Conservation (phyloP, 1,140 invertebrate species). For the Lepidurus packardi region DNA sequence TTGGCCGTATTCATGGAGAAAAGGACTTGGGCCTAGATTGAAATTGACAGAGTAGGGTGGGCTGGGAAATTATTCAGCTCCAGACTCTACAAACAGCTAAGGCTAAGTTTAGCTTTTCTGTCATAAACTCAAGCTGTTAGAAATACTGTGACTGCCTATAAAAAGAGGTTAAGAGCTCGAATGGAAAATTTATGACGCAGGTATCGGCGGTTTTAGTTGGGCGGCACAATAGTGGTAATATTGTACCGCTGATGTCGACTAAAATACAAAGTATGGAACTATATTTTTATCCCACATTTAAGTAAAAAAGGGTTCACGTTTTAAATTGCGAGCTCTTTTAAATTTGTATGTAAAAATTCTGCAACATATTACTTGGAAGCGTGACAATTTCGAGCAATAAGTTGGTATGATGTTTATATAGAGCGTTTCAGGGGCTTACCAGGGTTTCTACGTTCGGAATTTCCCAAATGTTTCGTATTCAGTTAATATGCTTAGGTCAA, state of each 20-base stretch:
- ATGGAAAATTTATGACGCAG: neutral
- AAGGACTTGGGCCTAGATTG: constrained; percentile 13
- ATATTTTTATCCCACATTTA: neutral
- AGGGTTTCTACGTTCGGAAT: too few relatives aligned
- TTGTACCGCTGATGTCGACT: neutral
- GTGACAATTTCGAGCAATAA: too few relatives aligned
- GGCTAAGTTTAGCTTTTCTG: neutral
- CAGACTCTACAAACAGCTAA: neutral
- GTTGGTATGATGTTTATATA: too few relatives aligned
- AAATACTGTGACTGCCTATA: neutral
- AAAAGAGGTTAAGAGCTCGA: neutral
- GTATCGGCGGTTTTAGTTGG: constrained; percentile 3
- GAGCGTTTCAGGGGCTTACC: too few relatives aligned
- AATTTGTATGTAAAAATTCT: too few relatives aligned
- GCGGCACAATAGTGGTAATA: neutral
- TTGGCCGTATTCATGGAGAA: constrained; percentile 3
- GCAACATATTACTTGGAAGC: too few relatives aligned
- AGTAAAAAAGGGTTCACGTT: too few relatives aligned
- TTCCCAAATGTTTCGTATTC: too few relatives aligned
- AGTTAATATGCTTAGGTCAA: too few relatives aligned
- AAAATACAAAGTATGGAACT: neutral
- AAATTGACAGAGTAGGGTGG: constrained; percentile 10
- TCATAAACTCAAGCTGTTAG: neutral
- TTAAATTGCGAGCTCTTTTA: too few relatives aligned
- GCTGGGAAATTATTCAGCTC: constrained; percentile 2